These are phyloP conservation scores for Champsocephalus gunnari DNA, from an alignment of 2,797 vertebrate genomes.

Conservation along the genomic window DNA sequence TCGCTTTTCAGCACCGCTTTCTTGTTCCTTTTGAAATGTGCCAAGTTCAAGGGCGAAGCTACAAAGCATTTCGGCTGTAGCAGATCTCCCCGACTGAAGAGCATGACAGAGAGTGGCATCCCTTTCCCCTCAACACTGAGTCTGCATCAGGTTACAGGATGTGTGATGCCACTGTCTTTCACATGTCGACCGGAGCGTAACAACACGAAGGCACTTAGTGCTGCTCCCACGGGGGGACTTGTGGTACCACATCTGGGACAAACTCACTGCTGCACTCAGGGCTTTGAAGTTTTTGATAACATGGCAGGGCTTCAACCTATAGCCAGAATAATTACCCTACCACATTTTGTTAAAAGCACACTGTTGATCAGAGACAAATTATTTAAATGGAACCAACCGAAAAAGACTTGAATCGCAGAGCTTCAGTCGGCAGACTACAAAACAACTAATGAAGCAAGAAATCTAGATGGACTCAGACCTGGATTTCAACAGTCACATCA, in stretches of 20 bases:
- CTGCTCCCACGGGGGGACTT: conserved; percentile 40
- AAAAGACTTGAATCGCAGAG: neutral
- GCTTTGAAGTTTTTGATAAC: conserved; percentile 9
- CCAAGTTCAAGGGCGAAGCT: conserved; percentile 64
- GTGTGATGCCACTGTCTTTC: conserved; percentile 51
- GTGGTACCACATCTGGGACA: conserved; percentile 21
- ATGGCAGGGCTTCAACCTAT: conserved; percentile 6
- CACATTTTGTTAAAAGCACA: neutral
- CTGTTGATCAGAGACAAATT: neutral
- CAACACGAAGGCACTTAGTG: conserved; percentile 49
- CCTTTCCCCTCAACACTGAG: conserved; percentile 10
- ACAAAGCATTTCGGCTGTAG: conserved; percentile 55
- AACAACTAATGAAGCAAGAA: no score
- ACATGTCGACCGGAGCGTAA: conserved; percentile 41
- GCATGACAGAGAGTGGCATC: conserved; percentile 39
- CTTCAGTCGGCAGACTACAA: no score
- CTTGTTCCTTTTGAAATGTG: conserved; percentile 49
- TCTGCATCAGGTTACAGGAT: conserved; percentile 53
- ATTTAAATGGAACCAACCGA: neutral
- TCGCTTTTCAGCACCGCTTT: conserved; percentile 42
- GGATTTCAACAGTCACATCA: no score
- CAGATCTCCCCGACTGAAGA: conserved; percentile 61
- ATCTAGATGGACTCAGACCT: no score
- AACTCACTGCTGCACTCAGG: conserved; percentile 15
- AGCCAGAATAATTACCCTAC: conserved; percentile 3